Evolutionary conservation across 1,140 invertebrate genomes (phyloP), one percentile per base, ranked within the genome.

Genomic region (Drosophila kepulauana): DNA sequence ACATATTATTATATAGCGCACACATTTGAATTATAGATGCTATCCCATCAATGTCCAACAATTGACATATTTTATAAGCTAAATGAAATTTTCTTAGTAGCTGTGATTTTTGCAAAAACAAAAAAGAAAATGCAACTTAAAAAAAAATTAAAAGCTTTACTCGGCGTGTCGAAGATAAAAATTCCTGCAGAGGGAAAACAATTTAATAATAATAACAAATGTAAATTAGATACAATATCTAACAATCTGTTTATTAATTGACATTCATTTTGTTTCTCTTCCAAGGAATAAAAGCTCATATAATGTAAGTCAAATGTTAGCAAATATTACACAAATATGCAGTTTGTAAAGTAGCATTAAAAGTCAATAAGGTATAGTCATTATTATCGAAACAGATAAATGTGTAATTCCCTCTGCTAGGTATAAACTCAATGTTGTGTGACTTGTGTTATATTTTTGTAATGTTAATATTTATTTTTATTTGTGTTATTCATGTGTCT

Each of bases 91-190:
- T 54, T 35, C 28, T 33, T 49, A n/a, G 68, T 75, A 81, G 70
- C 79, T 81, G 79, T 81, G 79, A 80, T 80, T 80, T 75, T 75
- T 75, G 58, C 48, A 49, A 49, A 49, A 49, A 28, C 7, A 28
- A 49, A 10, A 49, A 3, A n/a, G 11, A 20, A 35, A 52, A 35
- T 3, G 5, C 10, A 54, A 11, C 7, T n/a, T 15, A 51, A 46
- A 58, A 43, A n/a, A 43, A 7, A 43, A 43, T 43, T 3, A 43
- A 13, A 13, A 43, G 41, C 41, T 43, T 43, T 43, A 43, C 13
- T 13, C 41, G 41, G 41, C 41, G n/a, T 5, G 41, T 13, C 41
- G 41, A 43, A 43, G 41, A 13, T 13, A 13, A 13, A 43, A 13
- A 13, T n/a, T 13, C 41, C n/a, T 13, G 41, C 41, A 43, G 41